Base-by-base conservation (phyloP, 2,888 invertebrate species). In the Epicampocera succincta region DNA sequence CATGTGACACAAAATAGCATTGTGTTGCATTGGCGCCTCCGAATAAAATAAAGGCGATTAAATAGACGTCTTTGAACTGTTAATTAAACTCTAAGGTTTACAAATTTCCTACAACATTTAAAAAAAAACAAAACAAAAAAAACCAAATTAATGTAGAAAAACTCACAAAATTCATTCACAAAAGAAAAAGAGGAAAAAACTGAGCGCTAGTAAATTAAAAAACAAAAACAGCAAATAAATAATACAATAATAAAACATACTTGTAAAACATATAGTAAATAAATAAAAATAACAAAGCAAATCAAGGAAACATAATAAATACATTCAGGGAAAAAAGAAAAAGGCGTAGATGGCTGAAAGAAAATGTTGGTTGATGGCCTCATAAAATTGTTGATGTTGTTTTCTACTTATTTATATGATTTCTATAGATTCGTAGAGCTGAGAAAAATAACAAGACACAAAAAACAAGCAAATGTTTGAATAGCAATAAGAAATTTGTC, bases 271-370 rank as follows among this genome's bases (percentile, higher is more conserved):
- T 17, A 68, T 52, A 69, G 65, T 13, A 56, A 19, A 13, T 19
- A 56, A 69, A 56, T 46, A 1, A 56, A 69, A 29, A 56, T n/a
- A 54, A 25, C 50, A 48, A 9, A 25, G 8, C 8, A 63, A 60
- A 52, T 50, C 73, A 69, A 80, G 68, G 68, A 75, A 75, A 71
- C 54, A 75, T 65, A 65, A 71, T 71, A 75, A 71, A 75, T 71
- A 17, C 40, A 5, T 44, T 52, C 13, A 40, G 15, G 44, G 21
- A 48, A 15, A 17, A 48, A 72, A 42, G 15, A 48, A 72, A 42
- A 13, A 71, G 61, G 46, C 54, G 50, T 56, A 75, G 8, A 68
- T 50, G 42, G 8, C 19, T 68, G 12, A 2, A 8, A 42, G 60
- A 38, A 58, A 71, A 65, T 56, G 33, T 4, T 19, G 21, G 12